Evolutionary conservation across 2,113 vertebrate species (phyloP).

Genomic region (Lethenteron camtschaticum): DNA sequence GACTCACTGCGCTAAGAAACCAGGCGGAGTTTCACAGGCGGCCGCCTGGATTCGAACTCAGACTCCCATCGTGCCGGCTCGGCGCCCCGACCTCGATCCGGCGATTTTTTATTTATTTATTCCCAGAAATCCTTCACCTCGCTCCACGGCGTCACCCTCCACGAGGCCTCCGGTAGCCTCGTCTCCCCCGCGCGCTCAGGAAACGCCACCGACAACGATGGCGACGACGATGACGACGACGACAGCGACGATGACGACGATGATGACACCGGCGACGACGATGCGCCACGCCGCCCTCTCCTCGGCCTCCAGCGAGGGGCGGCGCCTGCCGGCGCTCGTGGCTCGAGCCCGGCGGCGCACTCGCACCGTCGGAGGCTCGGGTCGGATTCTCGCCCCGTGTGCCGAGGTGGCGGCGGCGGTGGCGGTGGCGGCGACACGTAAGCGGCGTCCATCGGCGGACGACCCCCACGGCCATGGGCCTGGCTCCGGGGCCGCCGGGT

Average conservation of each 20-base stretch:
- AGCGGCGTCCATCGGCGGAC: too few relatives aligned
- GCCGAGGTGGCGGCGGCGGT: background rate
- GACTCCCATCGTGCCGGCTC: too few relatives aligned
- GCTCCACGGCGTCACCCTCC: background rate
- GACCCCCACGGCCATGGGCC: too few relatives aligned
- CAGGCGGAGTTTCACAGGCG: too few relatives aligned
- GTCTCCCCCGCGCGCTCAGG: background rate
- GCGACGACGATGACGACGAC: background rate
- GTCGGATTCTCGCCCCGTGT: background rate
- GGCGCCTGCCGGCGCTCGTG: background rate
- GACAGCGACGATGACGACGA: background rate
- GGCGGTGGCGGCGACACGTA: too few relatives aligned
- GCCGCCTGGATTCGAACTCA: too few relatives aligned
- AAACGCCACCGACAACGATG: background rate
- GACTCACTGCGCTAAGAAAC: too few relatives aligned
- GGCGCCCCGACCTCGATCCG: background rate
- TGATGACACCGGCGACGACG: background rate
- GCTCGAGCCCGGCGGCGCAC: background rate
- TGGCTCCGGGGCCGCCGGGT: too few relatives aligned
- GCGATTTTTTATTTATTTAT: background rate
- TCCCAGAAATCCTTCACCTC: background rate
- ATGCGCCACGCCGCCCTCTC: background rate
- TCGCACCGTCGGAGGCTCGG: background rate
- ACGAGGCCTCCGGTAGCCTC: background rate
- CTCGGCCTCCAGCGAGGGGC: background rate